Evolutionary conservation across 2,888 invertebrate species (phyloP).

Genomic region (Apodemia mormo): DNA sequence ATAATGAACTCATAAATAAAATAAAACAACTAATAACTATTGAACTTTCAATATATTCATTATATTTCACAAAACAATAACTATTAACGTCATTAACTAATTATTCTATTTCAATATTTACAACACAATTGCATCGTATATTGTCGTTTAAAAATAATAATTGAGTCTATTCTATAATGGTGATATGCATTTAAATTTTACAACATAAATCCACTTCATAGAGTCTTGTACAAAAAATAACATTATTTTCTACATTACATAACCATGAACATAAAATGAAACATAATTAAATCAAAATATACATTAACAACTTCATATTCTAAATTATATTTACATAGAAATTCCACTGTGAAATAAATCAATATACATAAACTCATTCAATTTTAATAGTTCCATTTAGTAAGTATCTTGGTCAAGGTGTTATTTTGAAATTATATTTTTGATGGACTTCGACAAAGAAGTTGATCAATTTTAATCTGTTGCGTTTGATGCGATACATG

Average conservation of each 20-base stretch:
- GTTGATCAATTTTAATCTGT: too few relatives aligned
- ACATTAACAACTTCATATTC: conserved; percentile 16
- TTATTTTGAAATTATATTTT: too few relatives aligned
- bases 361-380: too few relatives aligned
- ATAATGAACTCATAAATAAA: neutral
- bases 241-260: conserved; percentile 11
- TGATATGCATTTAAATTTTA: conserved; percentile 11
- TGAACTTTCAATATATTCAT: conserved; percentile 79
- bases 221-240: conserved; percentile 13
- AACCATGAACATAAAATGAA: conserved; percentile 2
- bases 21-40: conserved; percentile 41
- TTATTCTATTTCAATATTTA: conserved; percentile 66
- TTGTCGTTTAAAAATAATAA: conserved; percentile 3
- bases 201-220: neutral
- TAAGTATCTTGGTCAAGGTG: too few relatives aligned
- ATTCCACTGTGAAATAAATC: too few relatives aligned
- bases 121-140: conserved; percentile 45
- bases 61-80: conserved; percentile 77
- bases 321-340: conserved; percentile 4
- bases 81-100: conserved; percentile 63
- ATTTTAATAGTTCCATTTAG: too few relatives aligned
- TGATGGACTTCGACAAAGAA: too few relatives aligned
- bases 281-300: conserved; percentile 12
- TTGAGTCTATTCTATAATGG: neutral
- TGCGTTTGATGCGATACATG: too few relatives aligned